These are phyloP conservation scores for Panthera uncia DNA, from an alignment of 2,113 vertebrate genomes.

Conservation along the genomic window DNA sequence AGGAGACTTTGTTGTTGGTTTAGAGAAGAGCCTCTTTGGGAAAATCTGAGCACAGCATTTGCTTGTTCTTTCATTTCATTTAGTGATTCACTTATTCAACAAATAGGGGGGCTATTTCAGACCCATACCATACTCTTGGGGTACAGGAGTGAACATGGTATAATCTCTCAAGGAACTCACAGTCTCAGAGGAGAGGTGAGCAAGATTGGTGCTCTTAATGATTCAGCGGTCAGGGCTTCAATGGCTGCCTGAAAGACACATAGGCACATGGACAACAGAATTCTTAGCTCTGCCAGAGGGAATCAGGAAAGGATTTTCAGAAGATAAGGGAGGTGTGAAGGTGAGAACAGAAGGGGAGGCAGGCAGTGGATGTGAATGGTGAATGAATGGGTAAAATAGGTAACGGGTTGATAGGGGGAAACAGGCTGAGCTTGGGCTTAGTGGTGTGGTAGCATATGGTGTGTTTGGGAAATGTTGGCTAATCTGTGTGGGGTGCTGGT, in stretches of 20 bases:
- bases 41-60: neutral
- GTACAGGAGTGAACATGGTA: neutral
- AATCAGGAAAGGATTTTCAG: neutral
- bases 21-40: neutral
- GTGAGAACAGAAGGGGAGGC: neutral
- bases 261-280: neutral
- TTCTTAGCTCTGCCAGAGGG: neutral
- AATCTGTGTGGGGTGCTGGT: neutral
- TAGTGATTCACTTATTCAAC: neutral
- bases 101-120: neutral
- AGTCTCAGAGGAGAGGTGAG: neutral
- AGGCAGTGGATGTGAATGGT: neutral
- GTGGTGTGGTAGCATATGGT: neutral
- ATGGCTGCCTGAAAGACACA: neutral
- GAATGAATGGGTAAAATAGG: neutral
- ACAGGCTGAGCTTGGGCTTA: neutral
- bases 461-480: neutral
- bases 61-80: neutral
- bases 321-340: neutral
- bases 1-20: neutral
- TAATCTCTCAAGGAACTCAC: neutral
- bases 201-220: neutral
- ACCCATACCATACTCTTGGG: neutral
- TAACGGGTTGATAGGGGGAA: neutral
- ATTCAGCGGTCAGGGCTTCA: neutral